A percentile compares a stretch with the other conserved stretches of the same genome.
These are phyloP conservation scores for Colletes collaris DNA, from an alignment of 2,888 invertebrate species.

Conservation along the genomic window DNA sequence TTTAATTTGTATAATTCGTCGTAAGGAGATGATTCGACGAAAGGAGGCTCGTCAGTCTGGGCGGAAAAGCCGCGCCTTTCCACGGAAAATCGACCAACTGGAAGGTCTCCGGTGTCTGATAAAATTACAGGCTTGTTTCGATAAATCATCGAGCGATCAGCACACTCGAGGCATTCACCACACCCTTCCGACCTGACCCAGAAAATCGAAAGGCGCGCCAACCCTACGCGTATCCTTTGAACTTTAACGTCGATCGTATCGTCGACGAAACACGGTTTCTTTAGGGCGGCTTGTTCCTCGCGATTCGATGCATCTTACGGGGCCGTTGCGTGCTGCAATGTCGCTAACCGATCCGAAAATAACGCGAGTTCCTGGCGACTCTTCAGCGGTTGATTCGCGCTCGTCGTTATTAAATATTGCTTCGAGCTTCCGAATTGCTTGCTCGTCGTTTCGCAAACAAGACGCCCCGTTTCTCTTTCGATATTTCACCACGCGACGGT, in stretches of 20 bases:
- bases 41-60: slow-evolving; percentile 5
- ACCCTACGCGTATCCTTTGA: slow-evolving; percentile 51
- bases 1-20: background rate
- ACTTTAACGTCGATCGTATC: slow-evolving; percentile 34
- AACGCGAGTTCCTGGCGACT: slow-evolving; percentile 43
- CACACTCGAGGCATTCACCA: slow-evolving; percentile 66
- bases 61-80: slow-evolving; percentile 39
- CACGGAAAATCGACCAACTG: slow-evolving; percentile 30
- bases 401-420: slow-evolving; percentile 41
- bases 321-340: slow-evolving; percentile 33
- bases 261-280: slow-evolving; percentile 7
- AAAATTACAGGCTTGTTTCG: slow-evolving; percentile 53
- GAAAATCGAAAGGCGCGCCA: slow-evolving; percentile 71
- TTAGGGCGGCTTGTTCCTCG: background rate
- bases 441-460: slow-evolving; percentile 24
- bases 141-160: slow-evolving; percentile 60
- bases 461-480: background rate
- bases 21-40: background rate
- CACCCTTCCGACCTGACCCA: slow-evolving; percentile 72
- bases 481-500: too few species aligned
- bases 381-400: slow-evolving; percentile 44
- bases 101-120: slow-evolving; percentile 40
- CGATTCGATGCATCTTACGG: slow-evolving; percentile 13
- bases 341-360: slow-evolving; percentile 55
- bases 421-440: slow-evolving; percentile 21